Percentiles rank a stretch among this genome's conserved stretches.
Conservation (phyloP, 2,113 vertebrate species). For the Ptilorrhoa leucosticta region DNA sequence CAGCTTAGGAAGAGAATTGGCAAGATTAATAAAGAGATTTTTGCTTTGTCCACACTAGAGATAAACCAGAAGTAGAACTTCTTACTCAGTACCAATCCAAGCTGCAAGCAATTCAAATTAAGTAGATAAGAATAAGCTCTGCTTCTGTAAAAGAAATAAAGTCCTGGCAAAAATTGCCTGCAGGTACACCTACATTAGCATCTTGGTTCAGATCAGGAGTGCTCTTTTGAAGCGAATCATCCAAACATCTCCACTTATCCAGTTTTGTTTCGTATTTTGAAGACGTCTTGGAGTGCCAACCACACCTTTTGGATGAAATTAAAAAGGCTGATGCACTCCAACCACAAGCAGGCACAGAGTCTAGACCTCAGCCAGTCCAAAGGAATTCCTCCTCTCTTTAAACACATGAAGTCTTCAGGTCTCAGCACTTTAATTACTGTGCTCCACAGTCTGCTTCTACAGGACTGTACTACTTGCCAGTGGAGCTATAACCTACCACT, state of each 20-base stretch:
- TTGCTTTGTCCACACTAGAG: neutral
- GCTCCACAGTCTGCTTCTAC: neutral
- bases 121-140: neutral
- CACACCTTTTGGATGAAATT: slow-evolving; percentile 45
- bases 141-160: neutral
- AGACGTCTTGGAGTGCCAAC: slow-evolving; percentile 5
- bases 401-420: neutral
- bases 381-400: slow-evolving; percentile 8
- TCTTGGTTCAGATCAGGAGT: slow-evolving; percentile 18
- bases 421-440: neutral
- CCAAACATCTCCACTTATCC: neutral
- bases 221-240: slow-evolving; percentile 37
- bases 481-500: neutral
- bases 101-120: slow-evolving; percentile 7
- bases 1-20: neutral
- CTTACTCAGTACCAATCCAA: neutral
- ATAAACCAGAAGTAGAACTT: neutral
- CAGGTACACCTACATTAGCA: neutral
- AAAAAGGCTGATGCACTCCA: slow-evolving; percentile 30
- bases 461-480: neutral
- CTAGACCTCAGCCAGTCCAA: slow-evolving; percentile 41
- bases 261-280: slow-evolving; percentile 16
- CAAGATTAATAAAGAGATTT: neutral
- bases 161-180: neutral
- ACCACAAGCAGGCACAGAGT: slow-evolving; percentile 39